Base-by-base conservation (phyloP, 2,888 invertebrate species). In the Leptarthrus brevirostris region DNA sequence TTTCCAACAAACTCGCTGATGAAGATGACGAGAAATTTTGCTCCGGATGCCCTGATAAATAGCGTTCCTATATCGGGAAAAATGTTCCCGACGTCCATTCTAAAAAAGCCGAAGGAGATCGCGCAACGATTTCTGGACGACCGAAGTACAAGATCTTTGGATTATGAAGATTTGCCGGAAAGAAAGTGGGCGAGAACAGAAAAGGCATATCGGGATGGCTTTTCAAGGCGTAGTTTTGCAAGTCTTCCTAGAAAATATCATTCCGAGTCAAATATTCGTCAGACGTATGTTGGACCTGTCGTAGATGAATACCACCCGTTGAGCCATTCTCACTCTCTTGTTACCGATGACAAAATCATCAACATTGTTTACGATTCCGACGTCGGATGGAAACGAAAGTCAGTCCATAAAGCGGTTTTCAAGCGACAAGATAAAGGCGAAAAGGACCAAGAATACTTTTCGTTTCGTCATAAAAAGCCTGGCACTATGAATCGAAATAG, bases 301-400 rank as follows among this genome's bases (percentile, higher is more conserved):
- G 81, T 84, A 24, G 81, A 83, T 76, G 79, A 80, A n/a, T 74
- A 75, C 30, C 79, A 83, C 79, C 83, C 86, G n/a, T 75, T 84
- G 4, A 84, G 84, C 72, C 85, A 84, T 73, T 84, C 84, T 30
- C 86, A 86, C 78, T 86, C 84, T 26, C 80, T 86, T 20, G 85
- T 85, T 18, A 85, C 84, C 8, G 85, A 86, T 64, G 84, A 85
- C 77, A 83, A 85, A 77, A 84, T 85, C 54, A 83, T 85, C 22
- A 85, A 85, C 73, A 85, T 86, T 49, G 84, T 84, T 47, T 86
- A 86, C 47, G 86, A 86, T 79, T 85, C 86, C 3, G 86, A 86
- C 77, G 84, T 83, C 22, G 86, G 86, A 1, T 86, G 86, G 86
- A 83, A 84, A 1, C 80, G 85, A 10, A 84, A 84, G 36, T 75